phyloP scores from a whole-genome alignment of 2,113 vertebrate genomes.

The Haemorhous mexicanus region DNA sequence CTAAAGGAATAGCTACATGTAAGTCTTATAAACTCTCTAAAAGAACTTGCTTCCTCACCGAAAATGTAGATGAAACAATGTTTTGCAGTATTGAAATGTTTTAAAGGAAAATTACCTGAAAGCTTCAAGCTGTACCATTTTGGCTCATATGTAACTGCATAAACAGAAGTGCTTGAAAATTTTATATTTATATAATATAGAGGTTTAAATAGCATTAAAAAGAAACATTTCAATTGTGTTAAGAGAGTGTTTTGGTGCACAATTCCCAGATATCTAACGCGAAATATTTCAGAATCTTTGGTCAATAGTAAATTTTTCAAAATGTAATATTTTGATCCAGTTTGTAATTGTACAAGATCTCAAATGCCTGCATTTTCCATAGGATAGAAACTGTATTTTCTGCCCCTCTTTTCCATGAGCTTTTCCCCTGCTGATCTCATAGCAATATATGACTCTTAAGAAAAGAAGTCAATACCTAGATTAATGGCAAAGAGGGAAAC shows the following conservation, averaged over 20 bases:
- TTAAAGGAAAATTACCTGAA: background rate
- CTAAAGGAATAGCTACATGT: background rate
- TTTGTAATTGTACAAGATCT: background rate
- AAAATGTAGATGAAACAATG: background rate
- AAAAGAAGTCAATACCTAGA: slow-evolving; percentile 15
- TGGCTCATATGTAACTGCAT: background rate
- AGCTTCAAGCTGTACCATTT: background rate
- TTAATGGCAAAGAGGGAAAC: background rate
- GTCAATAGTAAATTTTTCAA: background rate
- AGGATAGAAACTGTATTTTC: background rate
- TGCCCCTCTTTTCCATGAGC: background rate
- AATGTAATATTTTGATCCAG: background rate
- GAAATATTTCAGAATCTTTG: background rate
- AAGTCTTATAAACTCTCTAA: background rate
- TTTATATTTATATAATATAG: background rate
- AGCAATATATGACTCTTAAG: background rate
- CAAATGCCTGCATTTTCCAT: background rate
- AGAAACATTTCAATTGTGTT: background rate
- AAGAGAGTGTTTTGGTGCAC: background rate
- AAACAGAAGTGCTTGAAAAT: background rate
- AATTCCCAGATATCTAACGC: background rate
- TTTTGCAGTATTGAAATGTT: background rate
- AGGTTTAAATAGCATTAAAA: background rate
- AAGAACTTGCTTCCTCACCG: background rate
- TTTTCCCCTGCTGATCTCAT: background rate